Evolutionary conservation across 2,888 invertebrate species (phyloP).

Genomic region (Volucella bombylans): DNA sequence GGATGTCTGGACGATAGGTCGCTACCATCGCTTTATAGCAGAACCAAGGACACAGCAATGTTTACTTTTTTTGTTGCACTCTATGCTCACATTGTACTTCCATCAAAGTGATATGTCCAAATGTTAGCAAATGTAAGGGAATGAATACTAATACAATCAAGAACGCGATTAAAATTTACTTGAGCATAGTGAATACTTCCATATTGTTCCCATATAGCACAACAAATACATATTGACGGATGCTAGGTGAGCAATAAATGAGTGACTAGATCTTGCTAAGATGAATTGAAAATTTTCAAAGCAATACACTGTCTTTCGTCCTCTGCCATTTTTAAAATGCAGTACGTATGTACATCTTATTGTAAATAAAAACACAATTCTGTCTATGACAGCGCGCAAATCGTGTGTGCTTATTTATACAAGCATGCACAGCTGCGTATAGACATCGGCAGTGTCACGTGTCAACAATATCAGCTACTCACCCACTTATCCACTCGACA

Average conservation of each 20-base stretch:
- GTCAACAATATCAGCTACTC: constrained; percentile 35
- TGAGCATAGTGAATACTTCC: no score
- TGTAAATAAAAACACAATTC: constrained; percentile 1
- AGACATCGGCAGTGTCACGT: constrained; percentile 64
- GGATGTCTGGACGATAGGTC: constrained; percentile 49
- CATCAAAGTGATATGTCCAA: constrained; percentile 45
- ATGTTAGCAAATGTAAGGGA: constrained; percentile 39
- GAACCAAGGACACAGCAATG: constrained; percentile 63
- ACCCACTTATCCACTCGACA: constrained; percentile 50
- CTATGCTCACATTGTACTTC: constrained; percentile 21
- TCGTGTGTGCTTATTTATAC: constrained; percentile 58
- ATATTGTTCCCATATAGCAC: no score
- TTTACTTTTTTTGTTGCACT: constrained; percentile 72
- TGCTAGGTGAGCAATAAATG: constrained; percentile 22
- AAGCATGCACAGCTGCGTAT: constrained; percentile 44
- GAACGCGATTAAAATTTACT: not conserved
- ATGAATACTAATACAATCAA: constrained; percentile 30
- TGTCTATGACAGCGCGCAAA: constrained; percentile 40
- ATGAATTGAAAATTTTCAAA: constrained; percentile 6
- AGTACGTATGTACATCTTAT: constrained; percentile 4
- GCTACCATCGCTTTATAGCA: constrained; percentile 40
- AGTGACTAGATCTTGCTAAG: not conserved
- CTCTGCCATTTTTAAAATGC: constrained; percentile 39
- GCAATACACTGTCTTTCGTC: constrained; percentile 1
- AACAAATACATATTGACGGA: not conserved